Evolutionary conservation across 2,888 invertebrate genomes (phyloP), one percentile per base, ranked within the genome.

Genomic region (Caenorhabditis plicata): DNA sequence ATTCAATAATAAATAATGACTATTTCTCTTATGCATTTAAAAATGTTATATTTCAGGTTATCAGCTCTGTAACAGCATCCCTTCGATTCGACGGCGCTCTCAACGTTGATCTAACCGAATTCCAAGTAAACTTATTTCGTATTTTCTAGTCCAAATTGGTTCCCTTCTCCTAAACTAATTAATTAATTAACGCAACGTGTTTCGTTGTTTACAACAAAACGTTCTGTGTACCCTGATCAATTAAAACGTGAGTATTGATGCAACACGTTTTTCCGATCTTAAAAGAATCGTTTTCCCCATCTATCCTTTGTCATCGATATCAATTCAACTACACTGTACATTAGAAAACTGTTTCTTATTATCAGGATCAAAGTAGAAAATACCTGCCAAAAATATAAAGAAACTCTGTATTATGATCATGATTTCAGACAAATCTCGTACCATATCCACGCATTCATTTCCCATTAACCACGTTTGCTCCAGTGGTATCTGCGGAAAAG

Each of bases 391-490:
- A 8, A 36, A 15, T 9, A 36, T 15, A 15, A 8, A 8, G n/a
- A 19, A 36, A 41, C 17, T 31, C 31, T 26, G 25, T 19, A 25
- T 46, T n/a, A n/a, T n/a, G n/a, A n/a, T n/a, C n/a, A n/a, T n/a
- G 44, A 29, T 50, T 20, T 86, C 88, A 80, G n/a, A 82, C 80
- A 7, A 81, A 81, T 52, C 61, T 80, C 52, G 82, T 92, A 41
- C 93, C 93, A 0, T 93, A 90, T 82, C 92, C 93, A 0, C 85
- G 92, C 52, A 92, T 94, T 71, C 92, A 93, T 82, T 92, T 90
- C 82, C 91, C 91, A 0, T 81, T 91, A 42, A 84, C 64, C 88
- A 85, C 92, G 4, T 80, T 74, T 56, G 73, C 80, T 8, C 80
- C 80, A 8, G 74, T 80, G n/a, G 64, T 72, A 49, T 71, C 71